Evolutionary conservation across 2,113 vertebrate species (phyloP).

Genomic region (Theristicus caerulescens): DNA sequence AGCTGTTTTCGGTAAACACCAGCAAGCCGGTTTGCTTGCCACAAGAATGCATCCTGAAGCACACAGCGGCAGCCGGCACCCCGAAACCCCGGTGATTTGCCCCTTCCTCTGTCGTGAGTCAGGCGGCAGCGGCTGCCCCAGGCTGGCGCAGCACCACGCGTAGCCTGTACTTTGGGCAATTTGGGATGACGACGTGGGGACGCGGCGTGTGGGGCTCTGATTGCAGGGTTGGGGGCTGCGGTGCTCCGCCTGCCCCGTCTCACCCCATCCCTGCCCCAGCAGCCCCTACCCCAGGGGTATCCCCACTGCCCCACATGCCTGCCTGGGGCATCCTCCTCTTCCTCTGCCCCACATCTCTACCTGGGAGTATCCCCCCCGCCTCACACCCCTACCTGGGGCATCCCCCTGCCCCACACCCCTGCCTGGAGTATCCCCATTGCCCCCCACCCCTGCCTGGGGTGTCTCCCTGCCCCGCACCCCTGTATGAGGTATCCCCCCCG

Average conservation of each 20-base stretch:
- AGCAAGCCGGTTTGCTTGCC: background rate
- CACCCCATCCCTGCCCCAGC: background rate
- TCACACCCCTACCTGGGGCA: background rate
- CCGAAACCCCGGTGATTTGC: background rate
- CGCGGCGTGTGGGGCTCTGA: background rate
- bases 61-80: fast-evolving
- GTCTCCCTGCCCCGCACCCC: background rate
- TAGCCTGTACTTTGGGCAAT: slow-evolving; percentile 50
- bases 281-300: background rate
- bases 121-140: background rate
- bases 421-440: no score
- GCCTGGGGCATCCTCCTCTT: background rate
- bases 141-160: background rate
- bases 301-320: background rate
- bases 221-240: background rate
- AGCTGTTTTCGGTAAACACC: background rate
- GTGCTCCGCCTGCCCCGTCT: fast-evolving
- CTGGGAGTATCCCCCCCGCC: no score
- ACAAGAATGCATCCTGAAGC: background rate
- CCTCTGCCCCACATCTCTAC: background rate
- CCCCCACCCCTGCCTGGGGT: background rate
- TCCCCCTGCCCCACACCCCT: background rate
- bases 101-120: background rate
- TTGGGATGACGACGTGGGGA: background rate
- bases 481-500: background rate